These are phyloP conservation scores for Fopius arisanus DNA, from an alignment of 1,140 invertebrate species.

Conservation along the genomic window DNA sequence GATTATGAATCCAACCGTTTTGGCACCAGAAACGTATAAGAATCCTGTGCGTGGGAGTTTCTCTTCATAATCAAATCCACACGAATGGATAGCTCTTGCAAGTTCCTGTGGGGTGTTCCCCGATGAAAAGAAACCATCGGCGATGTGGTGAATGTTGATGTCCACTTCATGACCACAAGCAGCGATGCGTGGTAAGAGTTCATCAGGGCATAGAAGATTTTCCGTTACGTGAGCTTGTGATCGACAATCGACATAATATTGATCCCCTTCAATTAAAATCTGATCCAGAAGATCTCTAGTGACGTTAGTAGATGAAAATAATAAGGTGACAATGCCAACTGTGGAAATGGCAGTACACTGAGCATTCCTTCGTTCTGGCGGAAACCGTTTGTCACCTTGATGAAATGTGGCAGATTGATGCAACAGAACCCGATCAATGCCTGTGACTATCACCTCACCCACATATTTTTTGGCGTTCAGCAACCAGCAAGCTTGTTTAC, in stretches of 20 bases:
- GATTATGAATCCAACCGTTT: not conserved
- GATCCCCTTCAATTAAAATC: not conserved
- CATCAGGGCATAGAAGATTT: not conserved
- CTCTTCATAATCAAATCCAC: not conserved
- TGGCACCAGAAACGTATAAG: not conserved
- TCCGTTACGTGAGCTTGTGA: not conserved
- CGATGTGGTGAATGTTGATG: not conserved
- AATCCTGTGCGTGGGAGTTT: not conserved
- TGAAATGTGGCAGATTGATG: conserved; percentile 1
- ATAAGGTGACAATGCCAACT: not conserved
- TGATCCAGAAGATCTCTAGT: not conserved
- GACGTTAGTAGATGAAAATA: not conserved
- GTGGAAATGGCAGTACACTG: conserved; percentile 4
- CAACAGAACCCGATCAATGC: not conserved
- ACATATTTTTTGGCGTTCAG: not conserved
- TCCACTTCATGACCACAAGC: not conserved
- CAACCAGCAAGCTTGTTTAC: not conserved
- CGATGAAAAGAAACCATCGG: not conserved
- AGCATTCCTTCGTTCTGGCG: not conserved
- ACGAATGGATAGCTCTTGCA: not conserved
- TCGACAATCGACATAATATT: not conserved
- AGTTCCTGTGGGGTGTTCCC: not conserved
- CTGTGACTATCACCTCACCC: not conserved
- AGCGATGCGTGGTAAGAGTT: not conserved
- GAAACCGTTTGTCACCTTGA: not conserved